A percentile compares a stretch with the other conserved stretches of the same genome.
phyloP scores from a whole-genome alignment of 2,797 vertebrate genomes.

The Corythornis leucogaster region DNA sequence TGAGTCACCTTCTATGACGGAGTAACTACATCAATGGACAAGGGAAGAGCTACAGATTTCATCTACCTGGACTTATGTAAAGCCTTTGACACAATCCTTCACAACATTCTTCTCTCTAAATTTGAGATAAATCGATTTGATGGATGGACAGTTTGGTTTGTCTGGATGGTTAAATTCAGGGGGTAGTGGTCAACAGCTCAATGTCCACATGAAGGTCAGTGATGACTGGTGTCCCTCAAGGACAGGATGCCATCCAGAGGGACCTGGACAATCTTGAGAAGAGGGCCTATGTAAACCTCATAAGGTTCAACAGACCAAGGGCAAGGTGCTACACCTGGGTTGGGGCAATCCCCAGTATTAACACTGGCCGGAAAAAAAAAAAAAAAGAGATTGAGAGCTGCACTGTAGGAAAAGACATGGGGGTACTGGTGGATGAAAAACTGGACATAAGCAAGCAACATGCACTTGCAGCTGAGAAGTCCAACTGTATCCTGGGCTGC shows the following conservation, averaged over 20 bases:
- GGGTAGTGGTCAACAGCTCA: neutral
- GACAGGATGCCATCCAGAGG: neutral
- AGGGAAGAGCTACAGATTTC: neutral
- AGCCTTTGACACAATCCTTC: neutral
- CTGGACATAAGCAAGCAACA: too few relatives aligned
- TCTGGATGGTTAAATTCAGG: neutral
- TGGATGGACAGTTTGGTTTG: neutral
- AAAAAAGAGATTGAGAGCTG: neutral
- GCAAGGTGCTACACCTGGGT: neutral
- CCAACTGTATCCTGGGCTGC: neutral
- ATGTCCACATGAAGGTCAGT: neutral
- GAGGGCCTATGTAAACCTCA: neutral
- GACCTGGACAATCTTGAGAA: neutral
- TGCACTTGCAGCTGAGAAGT: neutral
- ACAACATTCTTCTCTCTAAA: neutral
- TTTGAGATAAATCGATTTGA: neutral
- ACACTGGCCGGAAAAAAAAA: neutral
- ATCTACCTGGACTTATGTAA: neutral
- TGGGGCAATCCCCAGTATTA: accelerated
- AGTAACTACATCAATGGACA: neutral
- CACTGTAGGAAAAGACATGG: too few relatives aligned
- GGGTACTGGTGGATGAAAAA: neutral
- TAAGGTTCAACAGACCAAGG: neutral
- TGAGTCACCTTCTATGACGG: neutral
- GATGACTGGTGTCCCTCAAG: neutral